Base-by-base conservation (phyloP, 2,113 vertebrate species). In the Pygoscelis adeliae region DNA sequence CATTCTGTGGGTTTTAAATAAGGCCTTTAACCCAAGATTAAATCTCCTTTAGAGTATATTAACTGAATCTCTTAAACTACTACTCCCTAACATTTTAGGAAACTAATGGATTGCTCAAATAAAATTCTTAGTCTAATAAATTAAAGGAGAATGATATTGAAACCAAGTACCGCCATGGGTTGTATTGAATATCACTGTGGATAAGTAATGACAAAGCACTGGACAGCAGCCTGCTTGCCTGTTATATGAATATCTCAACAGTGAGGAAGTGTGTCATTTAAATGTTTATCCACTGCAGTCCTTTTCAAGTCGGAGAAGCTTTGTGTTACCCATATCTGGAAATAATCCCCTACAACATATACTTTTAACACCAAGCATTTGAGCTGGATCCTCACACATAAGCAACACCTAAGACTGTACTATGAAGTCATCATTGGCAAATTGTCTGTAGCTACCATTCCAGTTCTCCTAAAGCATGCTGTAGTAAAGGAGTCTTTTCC, bases 11-110 rank as follows among this genome's bases (percentile, higher is more conserved):
- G 26, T 26, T 74, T 97, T 73, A 81, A 92, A 78, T 40, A 83
- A 84, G 49, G 13, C n/a, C 67, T 93, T 95, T 93, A 92, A 87
- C 62, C 38, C 23, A 56, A 74, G 61, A 90, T 81, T 83, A 88
- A 53, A 83, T 89, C 32, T 72, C 38, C 63, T 83, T 83, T 59
- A 62, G 23, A 42, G 19, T 84, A 77, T 38, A 49, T 70, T 62
- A 58, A 83, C 25, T 65, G 29, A 66, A 83, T 55, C 25, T 73
- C 69, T 59, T 80, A 78, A 81, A 87, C 78, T 71, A 53, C 14
- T 50, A 29, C 38, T 90, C 50, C 58, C 6, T 72, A 88, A 49
- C 26, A 49, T 77, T 90, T 93, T 65, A 81, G 53, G 26, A 92
- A 92, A 81, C 17, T 62, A 66, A 86, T 18, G 15, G 17, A 55